Conservation (phyloP, 2,113 vertebrate genomes). For the Pelecanus crispus region DNA sequence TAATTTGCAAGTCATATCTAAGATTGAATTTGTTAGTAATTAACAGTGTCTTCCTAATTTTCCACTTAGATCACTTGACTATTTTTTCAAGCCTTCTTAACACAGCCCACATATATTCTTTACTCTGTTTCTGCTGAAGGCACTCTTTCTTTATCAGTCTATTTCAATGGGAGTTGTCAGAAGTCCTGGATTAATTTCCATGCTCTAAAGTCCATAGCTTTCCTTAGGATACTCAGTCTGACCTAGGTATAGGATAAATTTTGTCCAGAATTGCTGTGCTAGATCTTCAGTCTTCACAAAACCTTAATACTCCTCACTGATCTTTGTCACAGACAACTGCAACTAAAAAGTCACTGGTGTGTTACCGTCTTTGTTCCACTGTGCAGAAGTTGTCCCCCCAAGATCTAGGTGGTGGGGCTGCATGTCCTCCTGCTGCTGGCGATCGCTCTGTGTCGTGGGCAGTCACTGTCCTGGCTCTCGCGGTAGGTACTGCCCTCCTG, state of each 20-base stretch:
- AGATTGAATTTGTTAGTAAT: background rate
- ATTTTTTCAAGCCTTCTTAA: background rate
- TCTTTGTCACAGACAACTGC: background rate
- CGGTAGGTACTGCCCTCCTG: background rate
- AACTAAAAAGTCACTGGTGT: background rate
- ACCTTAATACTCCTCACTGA: background rate
- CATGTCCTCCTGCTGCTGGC: background rate
- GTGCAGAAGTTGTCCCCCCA: background rate
- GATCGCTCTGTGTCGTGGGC: accelerated
- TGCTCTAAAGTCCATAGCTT: background rate
- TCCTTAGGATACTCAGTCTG: background rate
- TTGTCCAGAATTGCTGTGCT: background rate
- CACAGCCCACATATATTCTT: background rate
- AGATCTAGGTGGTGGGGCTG: background rate
- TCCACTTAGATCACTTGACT: background rate
- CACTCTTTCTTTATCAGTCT: background rate
- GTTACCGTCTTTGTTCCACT: background rate
- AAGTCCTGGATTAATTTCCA: background rate
- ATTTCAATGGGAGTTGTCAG: background rate
- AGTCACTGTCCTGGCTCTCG: accelerated
- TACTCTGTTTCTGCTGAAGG: background rate
- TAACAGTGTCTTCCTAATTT: background rate
- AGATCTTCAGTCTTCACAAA: background rate
- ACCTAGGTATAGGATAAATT: background rate
- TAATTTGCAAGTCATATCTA: background rate